Conservation (phyloP, 2,797 vertebrate species). For the Pyrrhura leucotis region DNA sequence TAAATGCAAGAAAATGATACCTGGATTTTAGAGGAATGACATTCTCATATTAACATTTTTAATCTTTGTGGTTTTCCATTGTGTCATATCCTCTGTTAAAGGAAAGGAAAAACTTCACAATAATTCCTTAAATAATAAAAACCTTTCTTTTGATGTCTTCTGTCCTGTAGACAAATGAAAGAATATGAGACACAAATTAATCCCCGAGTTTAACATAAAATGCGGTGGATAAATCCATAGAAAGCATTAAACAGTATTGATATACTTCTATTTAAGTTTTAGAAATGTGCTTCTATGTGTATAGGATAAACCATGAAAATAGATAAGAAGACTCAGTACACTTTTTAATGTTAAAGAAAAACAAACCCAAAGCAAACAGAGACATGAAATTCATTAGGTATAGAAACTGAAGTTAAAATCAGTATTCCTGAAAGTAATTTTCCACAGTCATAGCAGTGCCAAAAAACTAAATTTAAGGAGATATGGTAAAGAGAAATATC, state of each 20-base stretch:
- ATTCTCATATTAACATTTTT: neutral
- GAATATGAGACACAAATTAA: neutral
- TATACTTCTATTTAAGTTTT: neutral
- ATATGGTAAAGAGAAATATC: neutral
- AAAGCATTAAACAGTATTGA: neutral
- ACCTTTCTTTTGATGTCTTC: neutral
- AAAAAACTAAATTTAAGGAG: neutral
- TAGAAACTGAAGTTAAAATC: neutral
- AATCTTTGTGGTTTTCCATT: neutral
- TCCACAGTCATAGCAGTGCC: neutral
- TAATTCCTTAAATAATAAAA: neutral
- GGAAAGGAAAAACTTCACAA: neutral
- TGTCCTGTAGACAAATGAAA: neutral
- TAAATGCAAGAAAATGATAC: neutral
- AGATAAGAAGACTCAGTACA: neutral
- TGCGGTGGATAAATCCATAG: neutral
- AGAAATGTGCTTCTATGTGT: neutral
- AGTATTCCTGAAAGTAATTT: neutral
- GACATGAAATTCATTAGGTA: neutral
- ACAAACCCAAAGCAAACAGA: neutral
- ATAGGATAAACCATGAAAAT: neutral
- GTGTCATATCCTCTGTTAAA: neutral
- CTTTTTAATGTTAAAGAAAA: neutral
- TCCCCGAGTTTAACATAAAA: neutral
- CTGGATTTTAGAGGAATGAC: neutral